Percentiles rank a stretch among this genome's conserved stretches.
These are phyloP conservation scores for Pterocles burchelli DNA, from an alignment of 2,113 vertebrate species.

Conservation along the genomic window DNA sequence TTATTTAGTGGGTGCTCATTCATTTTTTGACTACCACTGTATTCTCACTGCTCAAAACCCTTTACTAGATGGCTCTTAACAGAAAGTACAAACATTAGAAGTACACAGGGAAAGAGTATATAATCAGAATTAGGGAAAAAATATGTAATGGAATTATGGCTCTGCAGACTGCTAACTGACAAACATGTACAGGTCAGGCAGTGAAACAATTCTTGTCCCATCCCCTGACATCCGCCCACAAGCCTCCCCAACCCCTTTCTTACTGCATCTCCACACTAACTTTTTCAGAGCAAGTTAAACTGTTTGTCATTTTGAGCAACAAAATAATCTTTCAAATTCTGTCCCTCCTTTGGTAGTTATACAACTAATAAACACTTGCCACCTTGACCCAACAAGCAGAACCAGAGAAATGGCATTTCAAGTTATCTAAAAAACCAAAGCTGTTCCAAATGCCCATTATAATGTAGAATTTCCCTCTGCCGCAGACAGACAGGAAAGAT, in stretches of 20 bases:
- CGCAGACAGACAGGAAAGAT: slow-evolving; percentile 79
- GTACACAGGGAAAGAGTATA: background rate
- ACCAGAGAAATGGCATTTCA: background rate
- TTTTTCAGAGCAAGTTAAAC: background rate
- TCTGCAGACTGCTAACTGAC: background rate
- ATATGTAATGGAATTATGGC: background rate
- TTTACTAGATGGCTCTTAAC: background rate
- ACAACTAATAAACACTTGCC: background rate
- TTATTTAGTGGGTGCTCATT: background rate
- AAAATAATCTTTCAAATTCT: background rate
- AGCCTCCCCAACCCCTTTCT: background rate
- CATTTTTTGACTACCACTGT: background rate
- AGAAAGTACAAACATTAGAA: background rate
- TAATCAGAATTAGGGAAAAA: background rate
- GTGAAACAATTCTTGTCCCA: background rate
- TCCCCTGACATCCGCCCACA: rapidly evolving
- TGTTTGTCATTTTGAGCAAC: rapidly evolving
- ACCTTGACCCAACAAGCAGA: background rate
- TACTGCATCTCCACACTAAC: background rate
- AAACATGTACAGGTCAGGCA: background rate
- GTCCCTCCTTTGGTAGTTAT: background rate
- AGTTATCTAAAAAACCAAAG: background rate
- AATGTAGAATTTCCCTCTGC: background rate
- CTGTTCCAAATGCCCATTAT: background rate
- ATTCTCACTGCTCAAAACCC: background rate